phyloP scores from a whole-genome alignment of 2,797 vertebrate genomes.

The Chaenodraco wilsoni region DNA sequence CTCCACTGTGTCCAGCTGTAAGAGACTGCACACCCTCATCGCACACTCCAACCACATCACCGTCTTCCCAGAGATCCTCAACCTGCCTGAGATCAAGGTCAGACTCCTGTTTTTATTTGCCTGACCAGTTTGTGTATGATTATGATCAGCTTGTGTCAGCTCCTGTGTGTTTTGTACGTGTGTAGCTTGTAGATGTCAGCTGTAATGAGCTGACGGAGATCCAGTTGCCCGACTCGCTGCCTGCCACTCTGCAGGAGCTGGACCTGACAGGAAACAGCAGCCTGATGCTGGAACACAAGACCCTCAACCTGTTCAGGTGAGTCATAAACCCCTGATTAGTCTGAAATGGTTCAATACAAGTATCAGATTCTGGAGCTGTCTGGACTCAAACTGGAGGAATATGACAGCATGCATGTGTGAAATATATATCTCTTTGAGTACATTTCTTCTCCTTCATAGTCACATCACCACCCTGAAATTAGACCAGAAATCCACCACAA shows the following conservation, averaged over 20 bases:
- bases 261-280: conserved; percentile 94
- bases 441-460: conserved; percentile 71
- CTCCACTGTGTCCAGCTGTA: conserved; percentile 95
- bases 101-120: conserved; percentile 39
- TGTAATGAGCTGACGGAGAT: conserved; percentile 97
- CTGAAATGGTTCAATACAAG: background rate
- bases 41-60: conserved; percentile 95
- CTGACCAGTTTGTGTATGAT: background rate
- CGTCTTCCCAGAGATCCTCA: conserved; percentile 95
- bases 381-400: background rate
- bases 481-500: conserved; percentile 89
- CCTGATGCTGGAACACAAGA: conserved; percentile 94
- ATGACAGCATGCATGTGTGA: background rate
- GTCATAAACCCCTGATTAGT: conserved; percentile 17
- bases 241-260: conserved; percentile 90
- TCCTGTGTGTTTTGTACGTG: conserved; percentile 18
- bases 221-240: conserved; percentile 90
- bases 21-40: conserved; percentile 92
- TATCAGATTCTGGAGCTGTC: background rate
- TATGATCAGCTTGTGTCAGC: conserved; percentile 11
- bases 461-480: conserved; percentile 95
- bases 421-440: background rate
- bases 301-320: conserved; percentile 96
- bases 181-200: conserved; percentile 94
- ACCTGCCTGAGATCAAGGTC: conserved; percentile 95